phyloP scores from a whole-genome alignment of 2,888 invertebrate species.

The Mesopsocus fuscifrons region DNA sequence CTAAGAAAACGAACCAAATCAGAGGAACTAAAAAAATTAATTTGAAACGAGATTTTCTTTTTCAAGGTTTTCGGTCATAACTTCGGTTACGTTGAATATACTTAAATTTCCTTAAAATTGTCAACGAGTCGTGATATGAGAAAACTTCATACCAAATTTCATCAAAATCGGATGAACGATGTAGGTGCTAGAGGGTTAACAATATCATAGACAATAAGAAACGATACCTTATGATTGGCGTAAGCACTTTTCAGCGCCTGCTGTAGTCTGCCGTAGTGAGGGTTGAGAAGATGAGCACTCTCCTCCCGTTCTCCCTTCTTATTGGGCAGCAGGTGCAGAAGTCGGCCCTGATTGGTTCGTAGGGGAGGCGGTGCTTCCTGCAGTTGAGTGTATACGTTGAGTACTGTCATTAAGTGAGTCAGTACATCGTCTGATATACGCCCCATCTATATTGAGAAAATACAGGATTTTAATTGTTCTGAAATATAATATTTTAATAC shows the following conservation, averaged over 20 bases:
- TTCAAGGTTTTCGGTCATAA: too few species aligned
- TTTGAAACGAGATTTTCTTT: too few species aligned
- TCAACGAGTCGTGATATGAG: too few species aligned
- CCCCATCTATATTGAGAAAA: conserved; percentile 23
- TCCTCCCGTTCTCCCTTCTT: conserved; percentile 19
- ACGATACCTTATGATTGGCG: conserved; percentile 76
- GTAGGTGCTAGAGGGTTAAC: too few species aligned
- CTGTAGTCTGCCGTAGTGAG: conserved; percentile 71
- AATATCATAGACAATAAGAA: too few species aligned
- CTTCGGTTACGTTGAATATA: too few species aligned
- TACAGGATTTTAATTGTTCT: conserved; percentile 1
- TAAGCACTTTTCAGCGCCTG: conserved; percentile 64
- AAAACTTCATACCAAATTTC: too few species aligned
- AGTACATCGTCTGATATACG: conserved; percentile 41
- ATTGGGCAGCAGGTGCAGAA: conserved; percentile 13
- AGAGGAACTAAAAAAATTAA: too few species aligned
- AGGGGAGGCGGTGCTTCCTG: conserved; percentile 41
- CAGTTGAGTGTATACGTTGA: conserved; percentile 57
- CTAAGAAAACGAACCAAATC: too few species aligned
- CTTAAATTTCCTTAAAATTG: too few species aligned
- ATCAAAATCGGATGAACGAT: too few species aligned
- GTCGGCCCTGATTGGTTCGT: conserved; percentile 20
- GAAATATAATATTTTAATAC: too few species aligned
- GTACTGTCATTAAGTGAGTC: conserved; percentile 43
- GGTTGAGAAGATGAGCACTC: conserved; percentile 25